These are phyloP conservation scores for Glaucomys volans DNA, from an alignment of 2,113 vertebrate species.

Conservation along the genomic window DNA sequence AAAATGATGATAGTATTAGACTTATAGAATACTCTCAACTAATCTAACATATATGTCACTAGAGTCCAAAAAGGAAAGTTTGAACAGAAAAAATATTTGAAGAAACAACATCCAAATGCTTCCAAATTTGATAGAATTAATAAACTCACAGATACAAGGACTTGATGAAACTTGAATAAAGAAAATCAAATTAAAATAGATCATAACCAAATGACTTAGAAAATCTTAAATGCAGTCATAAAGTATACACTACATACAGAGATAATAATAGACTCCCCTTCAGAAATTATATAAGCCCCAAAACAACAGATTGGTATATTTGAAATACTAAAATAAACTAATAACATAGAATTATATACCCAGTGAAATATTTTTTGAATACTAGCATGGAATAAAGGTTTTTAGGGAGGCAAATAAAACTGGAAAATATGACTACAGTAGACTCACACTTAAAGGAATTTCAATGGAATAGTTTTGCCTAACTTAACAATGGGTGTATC, in stretches of 20 bases:
- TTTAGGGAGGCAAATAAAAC: not conserved
- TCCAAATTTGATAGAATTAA: not conserved
- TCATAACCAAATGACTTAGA: not conserved
- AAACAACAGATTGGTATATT: not conserved
- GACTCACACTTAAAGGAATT: not conserved
- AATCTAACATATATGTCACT: not conserved
- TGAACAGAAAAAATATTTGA: not conserved
- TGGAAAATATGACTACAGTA: not conserved
- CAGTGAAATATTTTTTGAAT: not conserved
- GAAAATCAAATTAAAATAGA: not conserved
- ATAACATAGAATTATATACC: not conserved
- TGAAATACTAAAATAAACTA: not conserved
- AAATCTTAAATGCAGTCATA: not conserved
- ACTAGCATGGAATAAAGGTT: not conserved
- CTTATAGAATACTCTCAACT: not conserved
- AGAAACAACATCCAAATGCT: not conserved
- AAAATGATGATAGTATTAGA: not conserved
- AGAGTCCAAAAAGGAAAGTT: not conserved
- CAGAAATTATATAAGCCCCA: not conserved
- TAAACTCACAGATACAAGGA: not conserved
- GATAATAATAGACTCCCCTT: not conserved
- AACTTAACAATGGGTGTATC: not conserved
- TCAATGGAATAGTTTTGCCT: not conserved
- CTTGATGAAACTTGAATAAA: not conserved
- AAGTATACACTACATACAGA: not conserved